phyloP scores from a whole-genome alignment of 2,113 vertebrate species.

The Oxyura jamaicensis region DNA sequence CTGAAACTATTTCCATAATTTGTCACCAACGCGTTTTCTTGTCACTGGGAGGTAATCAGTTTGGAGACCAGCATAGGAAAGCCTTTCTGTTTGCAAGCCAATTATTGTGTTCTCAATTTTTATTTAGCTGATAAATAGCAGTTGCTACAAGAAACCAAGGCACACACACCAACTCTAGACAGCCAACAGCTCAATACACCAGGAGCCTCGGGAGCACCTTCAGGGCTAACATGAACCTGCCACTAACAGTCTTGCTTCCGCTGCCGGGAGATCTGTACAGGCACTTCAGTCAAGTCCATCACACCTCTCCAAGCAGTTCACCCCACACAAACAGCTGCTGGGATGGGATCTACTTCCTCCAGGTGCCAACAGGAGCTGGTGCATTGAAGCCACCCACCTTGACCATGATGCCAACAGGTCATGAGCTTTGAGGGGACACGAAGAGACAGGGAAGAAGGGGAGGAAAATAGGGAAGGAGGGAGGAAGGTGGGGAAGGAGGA shows the following conservation, averaged over 20 bases:
- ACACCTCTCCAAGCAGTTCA: not conserved
- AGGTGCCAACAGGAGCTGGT: not conserved
- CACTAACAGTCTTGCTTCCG: not conserved
- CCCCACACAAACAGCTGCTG: not conserved
- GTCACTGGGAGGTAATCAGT: not conserved
- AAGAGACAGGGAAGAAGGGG: too few species aligned
- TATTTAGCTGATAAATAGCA: not conserved
- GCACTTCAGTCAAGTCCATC: not conserved
- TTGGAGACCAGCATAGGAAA: not conserved
- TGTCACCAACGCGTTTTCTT: not conserved
- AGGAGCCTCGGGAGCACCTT: not conserved
- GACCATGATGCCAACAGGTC: too few species aligned
- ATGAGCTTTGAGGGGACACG: too few species aligned
- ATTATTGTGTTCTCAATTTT: not conserved
- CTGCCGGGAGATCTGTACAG: not conserved
- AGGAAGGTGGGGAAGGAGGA: too few species aligned
- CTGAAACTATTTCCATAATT: not conserved
- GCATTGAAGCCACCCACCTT: too few species aligned
- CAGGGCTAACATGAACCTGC: not conserved
- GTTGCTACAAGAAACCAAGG: not conserved
- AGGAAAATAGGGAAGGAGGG: too few species aligned
- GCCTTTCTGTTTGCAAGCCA: not conserved
- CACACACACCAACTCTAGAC: not conserved
- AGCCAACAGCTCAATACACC: fast-evolving
- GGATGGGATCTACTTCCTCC: not conserved